Percentiles rank a stretch among this genome's conserved stretches.
These are phyloP conservation scores for Telmatherina bonti DNA, from an alignment of 2,797 vertebrate genomes.

Conservation along the genomic window DNA sequence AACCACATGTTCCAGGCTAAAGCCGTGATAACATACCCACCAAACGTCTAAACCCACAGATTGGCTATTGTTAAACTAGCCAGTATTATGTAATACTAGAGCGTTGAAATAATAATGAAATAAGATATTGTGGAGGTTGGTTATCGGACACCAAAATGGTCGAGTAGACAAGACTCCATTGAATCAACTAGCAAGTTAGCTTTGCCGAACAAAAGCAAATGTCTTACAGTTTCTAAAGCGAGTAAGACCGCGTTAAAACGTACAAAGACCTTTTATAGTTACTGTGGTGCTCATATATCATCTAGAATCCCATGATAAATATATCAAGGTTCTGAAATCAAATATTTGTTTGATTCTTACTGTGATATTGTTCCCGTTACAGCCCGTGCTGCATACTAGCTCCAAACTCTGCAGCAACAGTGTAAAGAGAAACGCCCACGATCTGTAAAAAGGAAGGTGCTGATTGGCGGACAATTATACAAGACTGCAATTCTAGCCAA, in stretches of 20 bases:
- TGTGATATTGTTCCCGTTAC: slow-evolving; percentile 11
- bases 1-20: too few species aligned
- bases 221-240: accelerated
- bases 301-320: accelerated
- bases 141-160: slow-evolving; percentile 62
- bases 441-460: background rate
- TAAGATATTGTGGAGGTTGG: background rate
- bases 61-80: accelerated
- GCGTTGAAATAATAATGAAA: accelerated
- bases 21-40: background rate
- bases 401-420: slow-evolving; percentile 27
- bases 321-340: accelerated
- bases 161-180: slow-evolving; percentile 59
- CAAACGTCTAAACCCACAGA: accelerated
- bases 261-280: accelerated
- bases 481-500: slow-evolving; percentile 38
- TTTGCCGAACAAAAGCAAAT: slow-evolving; percentile 47
- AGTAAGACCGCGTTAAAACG: accelerated
- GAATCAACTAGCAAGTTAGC: slow-evolving; percentile 58
- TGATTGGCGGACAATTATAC: slow-evolving; percentile 40
- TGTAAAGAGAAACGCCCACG: slow-evolving; percentile 45
- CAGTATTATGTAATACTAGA: accelerated
- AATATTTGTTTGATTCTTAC: slow-evolving; percentile 26
- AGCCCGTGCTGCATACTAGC: slow-evolving; percentile 30
- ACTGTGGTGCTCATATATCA: accelerated